These are phyloP conservation scores for Protophormia terraenovae DNA, from an alignment of 2,888 invertebrate genomes.

Conservation along the genomic window DNA sequence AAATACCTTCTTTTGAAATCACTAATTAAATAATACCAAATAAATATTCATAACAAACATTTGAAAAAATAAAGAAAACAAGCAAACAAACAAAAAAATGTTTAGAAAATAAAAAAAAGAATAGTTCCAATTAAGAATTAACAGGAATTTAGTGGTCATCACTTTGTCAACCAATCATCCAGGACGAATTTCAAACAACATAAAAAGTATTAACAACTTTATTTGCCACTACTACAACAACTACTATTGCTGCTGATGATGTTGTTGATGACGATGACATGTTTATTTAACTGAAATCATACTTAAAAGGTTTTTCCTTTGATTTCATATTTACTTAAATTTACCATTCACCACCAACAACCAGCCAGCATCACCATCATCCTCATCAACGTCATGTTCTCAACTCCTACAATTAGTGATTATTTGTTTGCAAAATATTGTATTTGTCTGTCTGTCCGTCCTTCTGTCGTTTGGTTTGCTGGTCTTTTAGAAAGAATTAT, in stretches of 20 bases:
- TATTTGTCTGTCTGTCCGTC: constrained; percentile 1
- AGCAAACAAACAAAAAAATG: background rate
- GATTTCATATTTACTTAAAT: constrained; percentile 29
- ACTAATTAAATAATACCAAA: constrained; percentile 16
- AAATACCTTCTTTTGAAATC: background rate
- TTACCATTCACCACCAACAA: background rate
- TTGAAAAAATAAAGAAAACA: too few species aligned
- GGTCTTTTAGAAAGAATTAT: too few species aligned
- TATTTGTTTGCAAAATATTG: constrained; percentile 63
- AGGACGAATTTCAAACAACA: constrained; percentile 36
- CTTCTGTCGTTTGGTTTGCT: too few species aligned
- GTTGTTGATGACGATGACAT: constrained; percentile 11
- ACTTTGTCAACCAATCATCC: constrained; percentile 35
- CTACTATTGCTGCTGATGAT: background rate
- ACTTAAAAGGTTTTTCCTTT: constrained; percentile 54
- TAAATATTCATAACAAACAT: constrained; percentile 11
- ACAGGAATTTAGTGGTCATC: constrained; percentile 54
- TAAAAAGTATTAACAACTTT: constrained; percentile 44
- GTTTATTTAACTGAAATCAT: constrained; percentile 58
- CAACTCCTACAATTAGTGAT: constrained; percentile 67
- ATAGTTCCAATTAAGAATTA: constrained; percentile 55
- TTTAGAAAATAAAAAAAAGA: background rate
- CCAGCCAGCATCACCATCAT: constrained; percentile 2
- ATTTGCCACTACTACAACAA: constrained; percentile 4
- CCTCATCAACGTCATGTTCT: constrained; percentile 24